Evolutionary conservation across 2,888 invertebrate species (phyloP).

Genomic region (Oscheius sp.): DNA sequence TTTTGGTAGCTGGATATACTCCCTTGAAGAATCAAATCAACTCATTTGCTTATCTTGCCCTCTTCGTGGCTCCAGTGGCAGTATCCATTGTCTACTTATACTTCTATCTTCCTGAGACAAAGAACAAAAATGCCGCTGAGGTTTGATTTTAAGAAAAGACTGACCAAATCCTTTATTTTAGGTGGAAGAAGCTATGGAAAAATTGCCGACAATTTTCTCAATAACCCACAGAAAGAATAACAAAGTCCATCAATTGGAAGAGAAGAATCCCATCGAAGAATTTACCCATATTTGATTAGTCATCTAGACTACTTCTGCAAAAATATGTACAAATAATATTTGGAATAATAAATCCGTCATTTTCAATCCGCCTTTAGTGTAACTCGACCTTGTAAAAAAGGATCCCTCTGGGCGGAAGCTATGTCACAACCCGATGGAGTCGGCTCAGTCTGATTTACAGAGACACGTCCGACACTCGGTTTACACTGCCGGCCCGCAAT

Average conservation of each 20-base stretch:
- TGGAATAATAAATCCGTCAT: neutral
- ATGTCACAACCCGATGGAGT: constrained; percentile 1
- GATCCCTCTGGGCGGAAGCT: neutral
- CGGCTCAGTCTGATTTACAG: constrained; percentile 25
- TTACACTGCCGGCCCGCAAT: constrained; percentile 22
- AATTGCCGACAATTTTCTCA: constrained; percentile 34
- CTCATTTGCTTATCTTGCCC: constrained; percentile 54
- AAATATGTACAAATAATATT: neutral
- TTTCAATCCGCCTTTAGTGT: neutral
- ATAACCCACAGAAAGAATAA: neutral
- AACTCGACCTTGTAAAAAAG: constrained; percentile 12
- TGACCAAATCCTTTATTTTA: constrained; percentile 28
- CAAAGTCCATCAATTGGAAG: neutral
- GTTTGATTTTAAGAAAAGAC: constrained; percentile 26
- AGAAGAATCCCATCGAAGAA: neutral
- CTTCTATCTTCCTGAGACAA: constrained; percentile 62
- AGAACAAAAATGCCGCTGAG: constrained; percentile 52
- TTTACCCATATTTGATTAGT: neutral
- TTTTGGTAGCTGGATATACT: constrained; percentile 55
- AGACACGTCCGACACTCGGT: constrained; percentile 18
- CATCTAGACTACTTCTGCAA: neutral
- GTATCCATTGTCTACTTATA: constrained; percentile 57
- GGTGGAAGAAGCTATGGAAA: constrained; percentile 47
- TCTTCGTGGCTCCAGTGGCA: constrained; percentile 58
- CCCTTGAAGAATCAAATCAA: constrained; percentile 58